Evolutionary conservation across 2,113 vertebrate species (phyloP), one percentile per base, ranked within the genome.

Genomic region (Antennarius striatus): DNA sequence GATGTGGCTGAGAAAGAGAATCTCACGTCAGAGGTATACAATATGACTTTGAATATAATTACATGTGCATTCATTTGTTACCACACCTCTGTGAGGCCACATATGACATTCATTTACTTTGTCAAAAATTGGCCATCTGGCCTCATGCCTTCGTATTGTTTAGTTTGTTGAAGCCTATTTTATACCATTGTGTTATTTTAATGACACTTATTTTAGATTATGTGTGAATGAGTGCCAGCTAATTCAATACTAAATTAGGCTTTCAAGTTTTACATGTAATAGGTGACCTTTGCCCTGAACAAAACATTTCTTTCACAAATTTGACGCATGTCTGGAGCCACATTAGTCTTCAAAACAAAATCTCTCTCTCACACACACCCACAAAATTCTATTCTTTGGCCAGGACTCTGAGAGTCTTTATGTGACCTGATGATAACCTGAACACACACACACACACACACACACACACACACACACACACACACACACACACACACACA

Each of bases 1-100:
- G 17, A 82, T n/a, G 74, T 68, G 16, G 58, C 75, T 5, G 85
- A 86, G 56, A 76, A 79, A 0, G 40, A 77, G 3, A 76, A 81
- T 14, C 71, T 73, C 8, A 57, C 73, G 57, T 71, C 81, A 13
- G 88, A 94, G 93, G 95, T 96, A 74, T 11, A 49, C 3, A 32
- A 56, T 45, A 46, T 65, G 60, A n/a, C 43, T 16, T 50, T 17
- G 5, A 36, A 5, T 45, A 13, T 12, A 32, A 55, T 8, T 53
- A 14, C 52, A 15, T 11, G 32, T 4, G 1, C 56, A 55, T 52
- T 46, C 40, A 50, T 66, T 75, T 13, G 43, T 74, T 64, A 46
- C 2, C 63, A 75, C 22, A 39, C 17, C 4, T 66, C 49, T 54
- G 46, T 48, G 40, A 61, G 51, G 55, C n/a, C 49, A 32, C 55